Evolutionary conservation across 2,113 vertebrate genomes (phyloP).

Genomic region (Notiomystis cincta): DNA sequence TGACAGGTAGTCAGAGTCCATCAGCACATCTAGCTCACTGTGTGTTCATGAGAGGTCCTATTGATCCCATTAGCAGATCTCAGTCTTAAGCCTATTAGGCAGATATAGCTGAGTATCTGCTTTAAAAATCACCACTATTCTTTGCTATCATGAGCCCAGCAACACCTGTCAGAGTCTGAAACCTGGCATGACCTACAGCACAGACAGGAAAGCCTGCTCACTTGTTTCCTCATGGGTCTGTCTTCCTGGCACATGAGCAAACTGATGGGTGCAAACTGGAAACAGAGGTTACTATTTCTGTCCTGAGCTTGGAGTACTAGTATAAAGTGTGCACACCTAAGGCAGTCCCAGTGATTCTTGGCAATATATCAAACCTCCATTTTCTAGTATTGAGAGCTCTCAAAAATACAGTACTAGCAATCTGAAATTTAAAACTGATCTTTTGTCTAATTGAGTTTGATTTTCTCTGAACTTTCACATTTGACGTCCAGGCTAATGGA

Average conservation of each 20-base stretch:
- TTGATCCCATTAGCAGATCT: slow-evolving; percentile 28
- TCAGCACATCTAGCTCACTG: background rate
- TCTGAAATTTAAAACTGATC: background rate
- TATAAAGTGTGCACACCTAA: background rate
- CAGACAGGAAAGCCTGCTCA: background rate
- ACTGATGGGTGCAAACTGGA: background rate
- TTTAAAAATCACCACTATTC: background rate
- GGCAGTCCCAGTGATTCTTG: background rate
- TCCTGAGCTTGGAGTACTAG: background rate
- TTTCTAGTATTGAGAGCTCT: background rate
- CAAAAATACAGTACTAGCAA: background rate
- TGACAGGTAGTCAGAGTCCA: slow-evolving; percentile 19
- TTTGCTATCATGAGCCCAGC: background rate
- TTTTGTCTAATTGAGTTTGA: background rate
- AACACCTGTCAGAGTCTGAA: background rate
- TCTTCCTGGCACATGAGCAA: background rate
- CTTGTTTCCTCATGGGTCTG: background rate
- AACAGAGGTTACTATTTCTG: background rate
- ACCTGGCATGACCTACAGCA: background rate
- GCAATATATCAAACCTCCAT: background rate
- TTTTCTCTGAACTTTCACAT: background rate
- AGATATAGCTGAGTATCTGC: background rate
- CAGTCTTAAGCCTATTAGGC: slow-evolving; percentile 13
- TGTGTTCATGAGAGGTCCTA: background rate
- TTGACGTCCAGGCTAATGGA: background rate